phyloP scores from a whole-genome alignment of 1,140 invertebrate species.

The Zeugodacus cucurbitae region DNA sequence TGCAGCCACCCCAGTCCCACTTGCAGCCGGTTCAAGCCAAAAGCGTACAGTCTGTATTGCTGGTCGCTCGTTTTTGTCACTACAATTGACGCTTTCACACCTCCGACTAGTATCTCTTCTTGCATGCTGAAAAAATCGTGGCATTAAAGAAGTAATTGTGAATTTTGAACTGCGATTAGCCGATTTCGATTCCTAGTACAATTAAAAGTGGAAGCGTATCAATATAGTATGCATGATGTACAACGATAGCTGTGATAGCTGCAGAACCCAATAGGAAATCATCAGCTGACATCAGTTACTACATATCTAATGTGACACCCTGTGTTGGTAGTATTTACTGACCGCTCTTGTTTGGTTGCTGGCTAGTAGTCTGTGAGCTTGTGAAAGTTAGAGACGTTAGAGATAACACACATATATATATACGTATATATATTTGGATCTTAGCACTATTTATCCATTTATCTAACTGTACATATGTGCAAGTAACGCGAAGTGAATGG shows the following conservation, averaged over 20 bases:
- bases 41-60: neutral
- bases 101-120: neutral
- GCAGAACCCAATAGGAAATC: neutral
- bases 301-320: no score
- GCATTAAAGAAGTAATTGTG: neutral
- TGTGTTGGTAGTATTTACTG: no score
- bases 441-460: neutral
- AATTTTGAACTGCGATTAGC: neutral
- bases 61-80: neutral
- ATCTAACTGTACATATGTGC: neutral
- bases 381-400: no score
- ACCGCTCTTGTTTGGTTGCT: no score
- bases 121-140: neutral
- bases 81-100: constrained; percentile 13
- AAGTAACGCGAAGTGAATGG: neutral
- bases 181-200: neutral
- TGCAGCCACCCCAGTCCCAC: neutral
- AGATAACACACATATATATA: no score
- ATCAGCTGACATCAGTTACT: no score
- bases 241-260: neutral
- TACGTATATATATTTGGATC: no score
- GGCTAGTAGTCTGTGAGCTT: no score
- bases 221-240: neutral
- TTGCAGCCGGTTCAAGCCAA: neutral
- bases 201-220: neutral